Conservation (phyloP, 2,888 invertebrate species). For the Synanthedon vespiformis region DNA sequence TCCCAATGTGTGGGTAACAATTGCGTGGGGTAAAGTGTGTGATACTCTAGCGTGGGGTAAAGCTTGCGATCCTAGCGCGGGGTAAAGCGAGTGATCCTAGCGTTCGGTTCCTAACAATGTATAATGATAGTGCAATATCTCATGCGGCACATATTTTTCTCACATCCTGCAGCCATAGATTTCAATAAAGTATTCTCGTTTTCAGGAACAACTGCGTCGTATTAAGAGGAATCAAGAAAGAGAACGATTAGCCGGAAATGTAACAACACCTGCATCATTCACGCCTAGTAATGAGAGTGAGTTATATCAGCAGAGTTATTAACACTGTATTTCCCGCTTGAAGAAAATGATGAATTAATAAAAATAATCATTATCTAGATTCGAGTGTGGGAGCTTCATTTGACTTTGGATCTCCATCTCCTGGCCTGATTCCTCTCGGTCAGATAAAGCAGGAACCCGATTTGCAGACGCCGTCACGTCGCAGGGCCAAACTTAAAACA, state of each 20-base stretch:
- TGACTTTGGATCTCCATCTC: constrained; percentile 20
- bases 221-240: constrained; percentile 95
- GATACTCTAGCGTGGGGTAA: no score
- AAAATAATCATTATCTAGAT: background rate
- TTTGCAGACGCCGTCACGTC: constrained; percentile 73
- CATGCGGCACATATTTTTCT: no score
- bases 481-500: constrained; percentile 88
- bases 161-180: background rate
- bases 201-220: constrained; percentile 87
- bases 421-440: constrained; percentile 45
- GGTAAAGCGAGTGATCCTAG: no score
- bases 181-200: background rate
- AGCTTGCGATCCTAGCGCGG: no score
- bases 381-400: background rate
- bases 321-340: background rate
- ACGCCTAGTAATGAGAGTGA: constrained; percentile 30
- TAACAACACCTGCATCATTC: constrained; percentile 36
- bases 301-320: constrained; percentile 6
- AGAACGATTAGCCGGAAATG: constrained; percentile 74
- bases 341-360: background rate
- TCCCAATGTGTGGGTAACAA: no score
- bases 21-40: no score
- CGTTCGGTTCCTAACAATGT: no score
- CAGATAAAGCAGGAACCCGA: constrained; percentile 69
- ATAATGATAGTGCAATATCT: no score